phyloP scores from a whole-genome alignment of 2,888 invertebrate species.

The Megastigmus dorsalis region DNA sequence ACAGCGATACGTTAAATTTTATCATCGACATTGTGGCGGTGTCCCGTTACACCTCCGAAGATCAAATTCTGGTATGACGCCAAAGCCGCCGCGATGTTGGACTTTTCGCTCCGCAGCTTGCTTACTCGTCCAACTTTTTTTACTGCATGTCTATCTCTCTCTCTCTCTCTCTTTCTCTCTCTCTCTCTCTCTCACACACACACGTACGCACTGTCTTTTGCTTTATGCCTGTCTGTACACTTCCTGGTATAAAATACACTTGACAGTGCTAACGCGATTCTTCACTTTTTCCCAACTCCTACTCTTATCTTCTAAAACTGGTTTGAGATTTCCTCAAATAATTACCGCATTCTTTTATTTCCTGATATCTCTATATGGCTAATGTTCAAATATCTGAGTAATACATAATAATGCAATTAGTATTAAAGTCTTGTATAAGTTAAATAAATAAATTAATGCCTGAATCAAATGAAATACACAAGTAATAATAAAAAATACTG shows the following conservation, averaged over 20 bases:
- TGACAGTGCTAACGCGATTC: neutral
- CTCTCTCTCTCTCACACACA: too few species aligned
- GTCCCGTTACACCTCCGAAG: conserved; percentile 41
- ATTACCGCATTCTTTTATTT: too few species aligned
- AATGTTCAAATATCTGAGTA: too few species aligned
- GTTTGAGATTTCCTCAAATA: neutral
- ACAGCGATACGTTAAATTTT: conserved; percentile 23
- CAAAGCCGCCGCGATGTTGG: conserved; percentile 19
- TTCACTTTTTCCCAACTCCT: neutral
- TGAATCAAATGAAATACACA: too few species aligned
- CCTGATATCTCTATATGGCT: too few species aligned
- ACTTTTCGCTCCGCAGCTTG: conserved; percentile 3
- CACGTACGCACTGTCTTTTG: too few species aligned
- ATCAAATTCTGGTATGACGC: conserved; percentile 45
- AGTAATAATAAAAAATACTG: too few species aligned
- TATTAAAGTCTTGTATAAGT: too few species aligned
- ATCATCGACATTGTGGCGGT: conserved; percentile 37
- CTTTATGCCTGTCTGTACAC: too few species aligned
- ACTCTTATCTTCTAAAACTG: neutral
- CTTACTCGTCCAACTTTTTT: conserved; percentile 15
- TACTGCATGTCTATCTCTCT: neutral
- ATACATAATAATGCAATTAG: too few species aligned
- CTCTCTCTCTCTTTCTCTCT: neutral
- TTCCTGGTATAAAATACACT: conserved; percentile 14
- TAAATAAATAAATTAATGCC: too few species aligned